Evolutionary conservation across 2,113 vertebrate species (phyloP), one percentile per base, ranked within the genome.

Genomic region (Maylandia zebra): DNA sequence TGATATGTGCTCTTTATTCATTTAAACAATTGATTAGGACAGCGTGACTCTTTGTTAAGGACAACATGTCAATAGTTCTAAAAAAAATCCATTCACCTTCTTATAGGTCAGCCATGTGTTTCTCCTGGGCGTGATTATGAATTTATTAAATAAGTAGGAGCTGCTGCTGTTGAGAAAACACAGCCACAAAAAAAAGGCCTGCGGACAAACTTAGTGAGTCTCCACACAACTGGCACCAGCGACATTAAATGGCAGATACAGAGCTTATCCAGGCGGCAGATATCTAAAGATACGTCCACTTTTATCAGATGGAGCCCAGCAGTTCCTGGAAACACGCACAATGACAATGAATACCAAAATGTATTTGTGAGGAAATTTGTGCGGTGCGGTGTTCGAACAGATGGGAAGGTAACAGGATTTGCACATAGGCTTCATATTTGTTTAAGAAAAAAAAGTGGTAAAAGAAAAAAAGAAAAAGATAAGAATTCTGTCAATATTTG

Each of bases 51-150:
- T 89, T 88, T 91, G 90, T 93, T 38, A 88, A 91, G 90, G 84
- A 95, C 92, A 94, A 87, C 48, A 76, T 92, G 94, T 94, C 94
- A 94, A 95, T 94, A 93, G 83, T 79, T 92, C 69, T 88, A 83
- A 89, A 88, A 81, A 95, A 94, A 95, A 95, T 95, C 94, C 87
- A 94, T 91, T 94, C 93, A 93, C 94, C 94, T 94, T 94, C 88
- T 88, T 59, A 85, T 79, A 93, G 95, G 94, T 95, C 93, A 91
- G 79, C 64, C 86, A 53, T 86, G 84, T 86, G 52, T 89, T 88
- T 64, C 89, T 84, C 76, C 78, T 13, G 32, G 81, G 83, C 88
- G 69, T 96, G 94, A 83, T 89, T 88, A 90, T 88, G 94, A 94
- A 94, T 96, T 93, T 74, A 93, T 96, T 92, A 93, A 89, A 84